These are phyloP conservation scores for Drosophila borborema DNA, from an alignment of 2,888 invertebrate genomes.

Conservation along the genomic window DNA sequence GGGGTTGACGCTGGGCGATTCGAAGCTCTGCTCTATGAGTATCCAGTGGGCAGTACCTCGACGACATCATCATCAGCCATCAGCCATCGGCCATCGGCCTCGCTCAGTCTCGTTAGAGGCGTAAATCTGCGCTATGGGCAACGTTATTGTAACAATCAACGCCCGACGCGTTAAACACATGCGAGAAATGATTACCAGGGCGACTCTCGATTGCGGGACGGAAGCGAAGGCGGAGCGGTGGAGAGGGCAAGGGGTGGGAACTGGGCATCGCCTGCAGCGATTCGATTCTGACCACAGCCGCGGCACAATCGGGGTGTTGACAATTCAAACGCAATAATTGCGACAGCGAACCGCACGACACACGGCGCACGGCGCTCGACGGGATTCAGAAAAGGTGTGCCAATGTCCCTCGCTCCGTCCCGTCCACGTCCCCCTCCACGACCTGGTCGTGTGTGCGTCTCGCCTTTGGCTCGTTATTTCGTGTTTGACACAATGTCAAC, in stretches of 20 bases:
- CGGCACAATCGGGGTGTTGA: slow-evolving; percentile 74
- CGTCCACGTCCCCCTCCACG: not conserved
- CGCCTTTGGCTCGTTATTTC: slow-evolving; percentile 70
- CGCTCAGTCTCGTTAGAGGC: slow-evolving; percentile 67
- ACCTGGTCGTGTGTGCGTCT: slow-evolving; percentile 47
- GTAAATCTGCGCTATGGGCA: slow-evolving; percentile 76
- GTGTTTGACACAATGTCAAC: slow-evolving; percentile 81
- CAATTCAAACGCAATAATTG: slow-evolving; percentile 82
- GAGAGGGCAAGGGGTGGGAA: slow-evolving; percentile 1
- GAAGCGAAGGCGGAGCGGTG: not conserved
- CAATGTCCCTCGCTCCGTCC: slow-evolving; percentile 9
- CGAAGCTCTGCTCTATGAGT: not conserved
- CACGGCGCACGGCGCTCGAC: slow-evolving; percentile 61
- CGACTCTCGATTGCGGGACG: slow-evolving; percentile 1
- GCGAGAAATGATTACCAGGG: slow-evolving; percentile 56
- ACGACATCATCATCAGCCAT: slow-evolving; percentile 44
- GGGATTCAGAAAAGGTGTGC: slow-evolving; percentile 64
- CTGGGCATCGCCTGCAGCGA: slow-evolving; percentile 61
- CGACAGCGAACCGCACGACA: slow-evolving; percentile 68
- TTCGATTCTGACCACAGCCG: slow-evolving; percentile 69
- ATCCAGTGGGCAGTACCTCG: slow-evolving; percentile 44
- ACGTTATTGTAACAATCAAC: slow-evolving; percentile 80
- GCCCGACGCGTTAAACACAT: slow-evolving; percentile 74
- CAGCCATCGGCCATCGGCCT: slow-evolving; percentile 31
- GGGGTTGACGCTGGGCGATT: slow-evolving; percentile 15